Percentiles rank a stretch among this genome's conserved stretches.
phyloP scores from a whole-genome alignment of 2,888 invertebrate genomes.

The Panzeria rudis region DNA sequence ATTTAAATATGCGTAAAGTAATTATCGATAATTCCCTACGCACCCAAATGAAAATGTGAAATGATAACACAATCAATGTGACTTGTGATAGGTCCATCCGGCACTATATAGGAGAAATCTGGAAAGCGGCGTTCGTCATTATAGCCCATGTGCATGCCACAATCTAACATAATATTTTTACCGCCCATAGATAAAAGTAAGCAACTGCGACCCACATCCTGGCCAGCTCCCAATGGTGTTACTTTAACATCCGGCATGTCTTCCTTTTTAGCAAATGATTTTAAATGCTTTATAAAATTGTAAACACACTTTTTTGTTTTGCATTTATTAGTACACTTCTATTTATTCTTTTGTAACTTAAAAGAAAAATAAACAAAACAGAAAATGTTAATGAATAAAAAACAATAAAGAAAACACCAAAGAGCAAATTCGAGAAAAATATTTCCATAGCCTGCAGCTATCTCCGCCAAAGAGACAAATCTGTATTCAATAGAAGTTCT shows the following conservation, averaged over 20 bases:
- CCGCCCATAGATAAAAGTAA: slow-evolving; percentile 97
- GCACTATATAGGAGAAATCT: slow-evolving; percentile 97
- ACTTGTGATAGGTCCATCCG: slow-evolving; percentile 96
- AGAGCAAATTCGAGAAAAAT: not conserved
- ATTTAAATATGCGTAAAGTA: not conserved
- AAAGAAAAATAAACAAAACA: slow-evolving; percentile 59
- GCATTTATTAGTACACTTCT: slow-evolving; percentile 17
- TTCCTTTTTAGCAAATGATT: not conserved
- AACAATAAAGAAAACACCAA: not conserved
- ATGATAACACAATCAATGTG: slow-evolving; percentile 98
- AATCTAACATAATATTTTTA: slow-evolving; percentile 99
- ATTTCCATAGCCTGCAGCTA: not conserved
- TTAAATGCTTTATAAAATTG: not conserved
- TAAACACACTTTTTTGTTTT: not conserved
- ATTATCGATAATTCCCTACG: slow-evolving; percentile 43
- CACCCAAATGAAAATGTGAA: slow-evolving; percentile 96
- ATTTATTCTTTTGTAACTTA: slow-evolving; percentile 8
- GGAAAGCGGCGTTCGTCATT: slow-evolving; percentile 98
- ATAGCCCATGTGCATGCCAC: slow-evolving; percentile 99
- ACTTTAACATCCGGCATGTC: slow-evolving; percentile 94
- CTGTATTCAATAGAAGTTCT: too few species aligned
- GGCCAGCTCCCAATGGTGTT: slow-evolving; percentile 95
- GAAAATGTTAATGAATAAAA: slow-evolving; percentile 33
- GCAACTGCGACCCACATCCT: slow-evolving; percentile 99
- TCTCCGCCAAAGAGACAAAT: not conserved